Conservation (phyloP, 2,888 invertebrate genomes). For the Clepsis dumicolana region DNA sequence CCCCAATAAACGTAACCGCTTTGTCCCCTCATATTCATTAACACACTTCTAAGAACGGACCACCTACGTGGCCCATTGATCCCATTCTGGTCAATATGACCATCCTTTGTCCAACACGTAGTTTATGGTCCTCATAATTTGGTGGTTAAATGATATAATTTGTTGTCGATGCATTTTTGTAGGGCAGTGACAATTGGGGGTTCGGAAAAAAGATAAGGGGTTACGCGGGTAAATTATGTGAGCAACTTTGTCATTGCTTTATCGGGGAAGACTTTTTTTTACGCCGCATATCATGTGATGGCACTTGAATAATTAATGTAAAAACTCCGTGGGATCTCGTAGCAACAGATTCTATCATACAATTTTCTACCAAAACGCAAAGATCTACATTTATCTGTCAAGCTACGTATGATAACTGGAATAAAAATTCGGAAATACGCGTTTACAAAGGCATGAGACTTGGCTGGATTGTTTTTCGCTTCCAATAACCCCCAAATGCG, state of each 20-base stretch:
- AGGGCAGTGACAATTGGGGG: conserved; percentile 42
- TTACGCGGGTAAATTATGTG: conserved; percentile 36
- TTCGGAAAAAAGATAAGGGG: conserved; percentile 30
- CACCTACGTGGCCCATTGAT: conserved; percentile 77
- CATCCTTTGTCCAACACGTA: conserved; percentile 56
- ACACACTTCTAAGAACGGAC: conserved; percentile 76
- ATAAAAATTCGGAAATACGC: too few species aligned
- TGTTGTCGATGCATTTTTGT: conserved; percentile 66
- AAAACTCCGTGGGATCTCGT: conserved; percentile 33
- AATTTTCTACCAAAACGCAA: too few species aligned
- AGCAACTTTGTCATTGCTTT: conserved; percentile 32
- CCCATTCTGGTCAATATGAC: conserved; percentile 68
- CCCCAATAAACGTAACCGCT: conserved; percentile 63
- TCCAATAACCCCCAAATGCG: too few species aligned
- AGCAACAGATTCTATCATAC: not conserved
- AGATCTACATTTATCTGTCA: too few species aligned
- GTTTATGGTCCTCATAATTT: conserved; percentile 53
- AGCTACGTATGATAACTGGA: too few species aligned
- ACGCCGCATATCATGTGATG: not conserved
- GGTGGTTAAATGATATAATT: conserved; percentile 71
- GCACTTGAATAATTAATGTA: conserved; percentile 31
- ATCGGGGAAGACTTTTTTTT: conserved; percentile 31
- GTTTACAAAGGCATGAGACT: too few species aligned
- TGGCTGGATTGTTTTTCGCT: too few species aligned
- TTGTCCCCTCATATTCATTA: conserved; percentile 64